Evolutionary conservation across 2,113 vertebrate species (phyloP).

Genomic region (Mungos mungo): DNA sequence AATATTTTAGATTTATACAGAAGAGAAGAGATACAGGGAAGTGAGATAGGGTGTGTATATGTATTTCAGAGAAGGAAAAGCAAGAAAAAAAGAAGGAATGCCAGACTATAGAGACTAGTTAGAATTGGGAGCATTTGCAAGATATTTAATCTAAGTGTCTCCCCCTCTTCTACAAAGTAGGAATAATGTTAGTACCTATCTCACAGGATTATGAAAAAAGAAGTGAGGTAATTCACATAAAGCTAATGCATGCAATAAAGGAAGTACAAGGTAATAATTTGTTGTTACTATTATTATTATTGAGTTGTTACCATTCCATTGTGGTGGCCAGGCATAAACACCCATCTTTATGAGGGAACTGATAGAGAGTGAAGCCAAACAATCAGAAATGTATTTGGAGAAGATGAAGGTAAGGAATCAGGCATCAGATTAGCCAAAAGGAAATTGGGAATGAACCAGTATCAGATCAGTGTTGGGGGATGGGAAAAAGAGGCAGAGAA

Average conservation of each 20-base stretch:
- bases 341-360: neutral
- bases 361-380: neutral
- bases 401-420: neutral
- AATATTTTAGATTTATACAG: neutral
- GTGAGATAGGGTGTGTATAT: neutral
- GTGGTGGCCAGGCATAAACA: neutral
- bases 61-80: neutral
- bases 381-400: neutral
- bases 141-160: neutral
- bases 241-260: neutral
- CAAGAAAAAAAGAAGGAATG: neutral
- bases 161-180: neutral
- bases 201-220: slow-evolving; percentile 6
- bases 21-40: neutral
- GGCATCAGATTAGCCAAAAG: neutral
- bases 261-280: neutral
- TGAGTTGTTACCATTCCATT: neutral
- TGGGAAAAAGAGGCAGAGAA: neutral
- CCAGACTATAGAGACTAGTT: neutral
- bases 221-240: neutral
- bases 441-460: neutral
- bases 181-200: neutral
- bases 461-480: neutral
- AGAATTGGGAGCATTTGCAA: neutral
- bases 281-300: neutral